Conservation (phyloP, 2,113 vertebrate genomes). For the Ictidomys tridecemlineatus region DNA sequence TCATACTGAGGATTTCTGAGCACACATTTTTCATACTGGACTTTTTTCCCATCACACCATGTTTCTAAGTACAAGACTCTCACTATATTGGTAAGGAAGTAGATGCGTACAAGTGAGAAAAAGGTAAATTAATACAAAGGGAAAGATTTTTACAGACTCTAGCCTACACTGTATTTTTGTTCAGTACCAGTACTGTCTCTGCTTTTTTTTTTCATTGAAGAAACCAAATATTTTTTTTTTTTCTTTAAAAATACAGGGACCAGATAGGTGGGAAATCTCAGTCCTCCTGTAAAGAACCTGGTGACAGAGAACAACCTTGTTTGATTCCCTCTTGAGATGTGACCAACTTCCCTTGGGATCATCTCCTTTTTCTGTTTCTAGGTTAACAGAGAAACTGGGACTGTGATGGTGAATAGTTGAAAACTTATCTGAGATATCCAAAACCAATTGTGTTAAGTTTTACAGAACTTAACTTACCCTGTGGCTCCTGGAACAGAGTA, state of each 20-base stretch:
- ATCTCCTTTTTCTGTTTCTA: background rate
- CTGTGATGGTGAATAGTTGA: background rate
- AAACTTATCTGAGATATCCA: background rate
- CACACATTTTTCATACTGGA: background rate
- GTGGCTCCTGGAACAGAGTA: background rate
- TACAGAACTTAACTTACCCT: background rate
- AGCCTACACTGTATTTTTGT: background rate
- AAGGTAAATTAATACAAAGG: background rate
- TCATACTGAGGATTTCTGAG: background rate
- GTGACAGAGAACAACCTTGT: background rate
- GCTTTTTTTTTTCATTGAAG: background rate
- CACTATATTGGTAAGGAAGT: background rate
- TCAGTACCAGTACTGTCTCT: background rate
- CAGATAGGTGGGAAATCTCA: background rate
- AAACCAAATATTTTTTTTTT: conserved; percentile 8
- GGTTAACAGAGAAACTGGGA: background rate
- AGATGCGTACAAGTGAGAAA: background rate
- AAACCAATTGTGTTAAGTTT: background rate
- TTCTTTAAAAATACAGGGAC: background rate
- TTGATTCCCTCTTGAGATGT: background rate
- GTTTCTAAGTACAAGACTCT: background rate
- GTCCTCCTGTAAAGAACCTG: background rate
- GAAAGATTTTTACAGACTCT: background rate
- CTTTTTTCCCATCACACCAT: background rate
- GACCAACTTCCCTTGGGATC: background rate